Evolutionary conservation across 2,113 vertebrate species (phyloP).

Genomic region (Pachycephala philippinensis): DNA sequence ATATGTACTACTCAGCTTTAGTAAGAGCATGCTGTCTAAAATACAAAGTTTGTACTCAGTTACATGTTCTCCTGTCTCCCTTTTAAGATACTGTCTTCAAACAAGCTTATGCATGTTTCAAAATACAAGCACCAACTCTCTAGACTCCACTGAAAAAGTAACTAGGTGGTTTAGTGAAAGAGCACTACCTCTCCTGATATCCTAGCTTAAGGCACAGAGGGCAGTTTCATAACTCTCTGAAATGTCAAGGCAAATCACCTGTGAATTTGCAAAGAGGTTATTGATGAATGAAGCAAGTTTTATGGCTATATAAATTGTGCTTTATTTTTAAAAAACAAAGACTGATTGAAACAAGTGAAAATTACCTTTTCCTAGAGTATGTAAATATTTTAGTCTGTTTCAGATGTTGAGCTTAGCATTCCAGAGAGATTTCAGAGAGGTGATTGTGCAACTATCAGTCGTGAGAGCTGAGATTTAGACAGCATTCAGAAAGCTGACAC

Average conservation of each 20-base stretch:
- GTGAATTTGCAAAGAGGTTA: constrained; percentile 58
- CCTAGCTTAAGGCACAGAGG: constrained; percentile 16
- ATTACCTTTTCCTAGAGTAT: constrained; percentile 59
- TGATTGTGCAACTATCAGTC: constrained; percentile 40
- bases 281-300: constrained; percentile 55
- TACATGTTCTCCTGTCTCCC: not conserved
- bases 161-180: not conserved
- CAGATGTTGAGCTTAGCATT: constrained; percentile 51
- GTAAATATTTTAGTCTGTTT: constrained; percentile 61
- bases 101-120: not conserved
- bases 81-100: not conserved
- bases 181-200: not conserved
- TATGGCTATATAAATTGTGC: constrained; percentile 7
- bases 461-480: constrained; percentile 56
- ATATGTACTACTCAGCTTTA: not conserved
- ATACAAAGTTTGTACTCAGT: not conserved
- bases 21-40: not conserved
- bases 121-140: not conserved
- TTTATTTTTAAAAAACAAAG: constrained; percentile 49
- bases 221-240: constrained; percentile 63
- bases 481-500: constrained; percentile 62
- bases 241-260: constrained; percentile 56
- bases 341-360: constrained; percentile 55
- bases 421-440: constrained; percentile 44
- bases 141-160: not conserved